Evolutionary conservation across 35 echinoderm and acorn worm genomes (phyloP), one percentile per base, ranked within the genome.

Genomic region (Lytechinus pictus): DNA sequence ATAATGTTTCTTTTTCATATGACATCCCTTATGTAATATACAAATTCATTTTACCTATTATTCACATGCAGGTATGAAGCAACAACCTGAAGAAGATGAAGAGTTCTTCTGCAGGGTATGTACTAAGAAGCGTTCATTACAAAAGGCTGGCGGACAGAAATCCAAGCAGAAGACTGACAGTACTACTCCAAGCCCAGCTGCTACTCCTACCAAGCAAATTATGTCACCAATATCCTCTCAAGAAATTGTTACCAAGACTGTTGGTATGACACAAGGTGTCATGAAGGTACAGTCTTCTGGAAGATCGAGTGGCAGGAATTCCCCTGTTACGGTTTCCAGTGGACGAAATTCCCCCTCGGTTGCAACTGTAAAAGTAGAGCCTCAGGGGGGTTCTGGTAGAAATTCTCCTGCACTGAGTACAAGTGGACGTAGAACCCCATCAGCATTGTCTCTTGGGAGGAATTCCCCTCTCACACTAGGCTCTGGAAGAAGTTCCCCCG

Each of bases 81-180:
- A 96, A 29, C 96, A 99, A 71, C 96, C 97, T 44, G 94, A 94
- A 13, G 98, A 99, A 71, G 96, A 99, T 89, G 98, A 99, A 52
- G 98, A 99, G 54, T 99, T 95, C 61, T 94, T 98, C 52, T 99
- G 98, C 91, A 94, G 95, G 13, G 89, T 92, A 6, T 99, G 98
- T 71, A 96, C 95, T 61, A 97, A 97, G 94, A 97, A 95, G 53
- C 94, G 95, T 54, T 58, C 92, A 52, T 66, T 93, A 66, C 98
- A 97, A 29, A 97, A 97, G 61, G 96, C 96, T 92, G 92, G 88
- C 5, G 88, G 16, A 44, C 28, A 90, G 88, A 54, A 95, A 96
- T 24, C 96, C 91, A 58, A 96, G 88, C 55, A 93, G 91, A 58
- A 90, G 96, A 54, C 93, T 94, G 52, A 94, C 91, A 95, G 89